Evolutionary conservation across 1,140 invertebrate genomes (phyloP).

Genomic region (Luehdorfia chinensis): DNA sequence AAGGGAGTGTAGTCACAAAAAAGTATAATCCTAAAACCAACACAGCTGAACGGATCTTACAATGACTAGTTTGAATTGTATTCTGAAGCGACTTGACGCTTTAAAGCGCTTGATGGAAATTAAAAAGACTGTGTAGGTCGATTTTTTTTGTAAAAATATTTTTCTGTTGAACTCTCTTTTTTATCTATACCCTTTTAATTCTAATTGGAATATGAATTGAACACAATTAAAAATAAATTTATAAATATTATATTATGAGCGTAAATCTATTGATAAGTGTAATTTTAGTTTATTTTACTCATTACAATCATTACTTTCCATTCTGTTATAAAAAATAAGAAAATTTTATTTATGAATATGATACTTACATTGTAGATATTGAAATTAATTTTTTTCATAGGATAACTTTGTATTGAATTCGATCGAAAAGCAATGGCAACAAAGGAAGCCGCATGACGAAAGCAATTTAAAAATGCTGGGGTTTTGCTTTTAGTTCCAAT

Average conservation of each 20-base stretch:
- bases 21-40: constrained; percentile 67
- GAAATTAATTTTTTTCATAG: constrained; percentile 33
- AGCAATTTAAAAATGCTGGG: constrained; percentile 71
- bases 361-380: too few species aligned
- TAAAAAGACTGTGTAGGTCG: constrained; percentile 1
- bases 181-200: too few species aligned
- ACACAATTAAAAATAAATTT: too few species aligned
- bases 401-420: constrained; percentile 26
- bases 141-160: constrained; percentile 17
- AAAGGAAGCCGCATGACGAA: constrained; percentile 68
- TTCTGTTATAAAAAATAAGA: too few species aligned
- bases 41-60: constrained; percentile 63
- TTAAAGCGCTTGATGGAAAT: constrained; percentile 18
- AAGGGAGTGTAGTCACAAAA: constrained; percentile 56
- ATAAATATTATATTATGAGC: too few species aligned
- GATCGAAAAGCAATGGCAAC: constrained; percentile 31
- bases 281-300: too few species aligned
- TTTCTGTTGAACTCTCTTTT: too few species aligned
- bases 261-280: too few species aligned
- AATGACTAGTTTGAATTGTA: constrained; percentile 38
- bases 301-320: too few species aligned
- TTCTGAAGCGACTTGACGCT: constrained; percentile 18
- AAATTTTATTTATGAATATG: too few species aligned
- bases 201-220: too few species aligned
- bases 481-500: constrained; percentile 67